phyloP scores from a whole-genome alignment of 2,797 vertebrate species.

The Pseudochirops corinnae region DNA sequence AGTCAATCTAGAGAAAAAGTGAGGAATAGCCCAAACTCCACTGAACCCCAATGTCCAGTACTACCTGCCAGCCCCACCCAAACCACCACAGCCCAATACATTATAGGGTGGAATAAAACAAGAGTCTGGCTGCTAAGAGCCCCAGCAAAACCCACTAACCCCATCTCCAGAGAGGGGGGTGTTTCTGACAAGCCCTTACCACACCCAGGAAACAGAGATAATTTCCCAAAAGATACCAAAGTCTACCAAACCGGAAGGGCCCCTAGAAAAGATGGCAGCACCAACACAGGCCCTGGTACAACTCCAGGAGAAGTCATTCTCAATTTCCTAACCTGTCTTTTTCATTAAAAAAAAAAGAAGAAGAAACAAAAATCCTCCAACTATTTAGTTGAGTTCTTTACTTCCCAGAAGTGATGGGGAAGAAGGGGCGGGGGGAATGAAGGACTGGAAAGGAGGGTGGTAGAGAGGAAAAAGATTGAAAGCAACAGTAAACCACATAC shows the following conservation, averaged over 20 bases:
- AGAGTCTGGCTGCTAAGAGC: background rate
- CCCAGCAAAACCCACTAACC: background rate
- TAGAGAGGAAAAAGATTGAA: constrained; percentile 46
- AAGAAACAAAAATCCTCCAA: constrained; percentile 68
- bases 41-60: background rate
- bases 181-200: background rate
- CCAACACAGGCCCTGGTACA: background rate
- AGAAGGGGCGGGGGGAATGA: background rate
- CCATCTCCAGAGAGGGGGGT: background rate
- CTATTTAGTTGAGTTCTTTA: constrained; percentile 81
- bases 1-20: background rate
- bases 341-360: constrained; percentile 12
- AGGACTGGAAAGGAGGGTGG: constrained; percentile 43
- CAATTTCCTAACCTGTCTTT: constrained; percentile 11
- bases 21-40: background rate
- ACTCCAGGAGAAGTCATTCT: background rate
- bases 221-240: background rate
- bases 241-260: background rate
- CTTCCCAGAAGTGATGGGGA: constrained; percentile 80
- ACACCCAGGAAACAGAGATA: background rate
- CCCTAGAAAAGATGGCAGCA: background rate
- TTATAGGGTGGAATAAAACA: background rate
- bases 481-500: constrained; percentile 75
- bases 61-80: background rate
- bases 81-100: background rate